Evolutionary conservation across 2,797 vertebrate species (phyloP).

Genomic region (Acipenser ruthenus): DNA sequence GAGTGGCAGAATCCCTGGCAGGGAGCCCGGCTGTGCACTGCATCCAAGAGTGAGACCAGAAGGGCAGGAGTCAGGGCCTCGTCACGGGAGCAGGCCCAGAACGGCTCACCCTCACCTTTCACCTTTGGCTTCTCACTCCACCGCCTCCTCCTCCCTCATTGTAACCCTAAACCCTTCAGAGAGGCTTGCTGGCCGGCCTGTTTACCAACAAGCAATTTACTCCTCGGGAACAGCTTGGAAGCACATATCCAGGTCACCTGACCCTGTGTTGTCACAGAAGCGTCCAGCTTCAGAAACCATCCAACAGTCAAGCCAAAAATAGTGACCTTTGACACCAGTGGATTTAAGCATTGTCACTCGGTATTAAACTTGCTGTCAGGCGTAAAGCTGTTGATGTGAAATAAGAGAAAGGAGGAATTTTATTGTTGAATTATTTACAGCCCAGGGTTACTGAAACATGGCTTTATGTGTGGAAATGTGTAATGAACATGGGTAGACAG

Average conservation of each 20-base stretch:
- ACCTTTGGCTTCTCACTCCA: constrained; percentile 27
- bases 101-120: constrained; percentile 38
- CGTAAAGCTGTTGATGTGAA: constrained; percentile 9
- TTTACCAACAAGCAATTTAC: constrained; percentile 34
- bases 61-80: constrained; percentile 34
- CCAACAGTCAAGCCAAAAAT: constrained; percentile 27
- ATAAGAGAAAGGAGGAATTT: not conserved
- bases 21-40: constrained; percentile 27
- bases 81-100: constrained; percentile 32
- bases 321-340: constrained; percentile 31
- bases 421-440: too few relatives aligned
- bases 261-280: constrained; percentile 31
- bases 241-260: constrained; percentile 33
- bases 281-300: constrained; percentile 18
- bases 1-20: constrained; percentile 42
- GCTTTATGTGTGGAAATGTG: too few relatives aligned
- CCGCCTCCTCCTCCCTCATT: constrained; percentile 31
- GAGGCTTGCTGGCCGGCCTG: constrained; percentile 17
- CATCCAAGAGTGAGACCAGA: constrained; percentile 40
- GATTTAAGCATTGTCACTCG: constrained; percentile 14
- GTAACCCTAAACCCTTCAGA: constrained; percentile 26
- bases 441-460: too few relatives aligned
- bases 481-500: too few relatives aligned
- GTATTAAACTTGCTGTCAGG: constrained; percentile 14
- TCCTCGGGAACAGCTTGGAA: constrained; percentile 32